phyloP scores from a whole-genome alignment of 2,888 invertebrate species.

The Hartigia nigra region DNA sequence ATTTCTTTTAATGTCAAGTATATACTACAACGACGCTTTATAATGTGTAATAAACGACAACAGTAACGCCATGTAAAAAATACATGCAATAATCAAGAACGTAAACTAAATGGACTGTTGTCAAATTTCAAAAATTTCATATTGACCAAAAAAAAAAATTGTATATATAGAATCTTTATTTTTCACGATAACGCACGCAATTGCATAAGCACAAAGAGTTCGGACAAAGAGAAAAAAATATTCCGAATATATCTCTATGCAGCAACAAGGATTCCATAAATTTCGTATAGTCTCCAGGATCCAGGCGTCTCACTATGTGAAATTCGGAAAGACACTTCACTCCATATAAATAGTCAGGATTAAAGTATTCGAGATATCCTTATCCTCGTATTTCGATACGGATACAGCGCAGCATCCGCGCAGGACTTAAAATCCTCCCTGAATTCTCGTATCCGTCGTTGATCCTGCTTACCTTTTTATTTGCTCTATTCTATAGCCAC shows the following conservation, averaged over 20 bases:
- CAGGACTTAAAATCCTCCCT: neutral
- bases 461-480: neutral
- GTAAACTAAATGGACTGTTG: neutral
- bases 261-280: neutral
- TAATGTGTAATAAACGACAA: neutral
- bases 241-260: neutral
- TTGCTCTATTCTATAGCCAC: neutral
- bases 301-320: neutral
- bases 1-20: neutral
- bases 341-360: neutral
- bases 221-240: neutral
- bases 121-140: neutral
- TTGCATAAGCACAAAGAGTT: neutral
- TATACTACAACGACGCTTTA: neutral
- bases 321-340: neutral
- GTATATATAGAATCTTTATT: neutral
- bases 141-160: neutral
- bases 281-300: neutral
- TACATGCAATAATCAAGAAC: neutral
- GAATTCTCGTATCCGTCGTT: neutral
- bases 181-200: neutral
- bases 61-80: neutral
- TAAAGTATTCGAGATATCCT: neutral
- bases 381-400: neutral
- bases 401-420: neutral